Base-by-base conservation (phyloP, 2,113 vertebrate species). In the Pseudolaguvia tuberculata region DNA sequence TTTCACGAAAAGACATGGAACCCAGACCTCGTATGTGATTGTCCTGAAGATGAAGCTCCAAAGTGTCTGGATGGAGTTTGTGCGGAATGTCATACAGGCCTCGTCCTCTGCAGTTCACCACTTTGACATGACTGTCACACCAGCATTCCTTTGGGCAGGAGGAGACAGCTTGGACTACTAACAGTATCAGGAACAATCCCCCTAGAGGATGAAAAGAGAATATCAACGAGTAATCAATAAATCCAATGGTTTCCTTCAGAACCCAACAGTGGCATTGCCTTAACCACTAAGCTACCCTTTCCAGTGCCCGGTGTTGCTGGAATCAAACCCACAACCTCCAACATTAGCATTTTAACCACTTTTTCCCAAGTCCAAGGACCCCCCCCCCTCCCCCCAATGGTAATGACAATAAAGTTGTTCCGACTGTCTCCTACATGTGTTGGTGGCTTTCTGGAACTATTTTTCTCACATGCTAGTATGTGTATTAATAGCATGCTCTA, bases 11-110 rank as follows among this genome's bases (percentile, higher is more conserved):
- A 12, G 92, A 90, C 31, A 90, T 91, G 23, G 90, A 92, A 57
- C 91, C 90, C 67, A 98, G 87, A 66, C 90, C 91, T 74, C 89
- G 88, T 83, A 99, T 95, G 1, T 85, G 92, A 65, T 99, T 99
- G 61, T 96, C 92, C 84, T 98, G 94, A 56, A 99, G 75, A 84
- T 92, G 88, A 2, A 99, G 87, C 14, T 91, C 93, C 80, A 90
- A 90, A 31, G 94, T 97, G 82, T 93, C 91, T 10, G 90, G 82
- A 72, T 94, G 91, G 48, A 99, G 81, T 35, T 42, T 82, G 0
- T 83, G 78, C 57, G 97, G 97, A 79, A 98, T 87, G 79, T 95
- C 92, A 10, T 89, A 91, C 8, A 99, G 88, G 50, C 94, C 93
- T 80, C 85, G 90, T 0, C 84, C 93, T 67, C 92, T 90, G 80